phyloP scores from a whole-genome alignment of 2,888 invertebrate genomes.

The Phyto melanocephala region DNA sequence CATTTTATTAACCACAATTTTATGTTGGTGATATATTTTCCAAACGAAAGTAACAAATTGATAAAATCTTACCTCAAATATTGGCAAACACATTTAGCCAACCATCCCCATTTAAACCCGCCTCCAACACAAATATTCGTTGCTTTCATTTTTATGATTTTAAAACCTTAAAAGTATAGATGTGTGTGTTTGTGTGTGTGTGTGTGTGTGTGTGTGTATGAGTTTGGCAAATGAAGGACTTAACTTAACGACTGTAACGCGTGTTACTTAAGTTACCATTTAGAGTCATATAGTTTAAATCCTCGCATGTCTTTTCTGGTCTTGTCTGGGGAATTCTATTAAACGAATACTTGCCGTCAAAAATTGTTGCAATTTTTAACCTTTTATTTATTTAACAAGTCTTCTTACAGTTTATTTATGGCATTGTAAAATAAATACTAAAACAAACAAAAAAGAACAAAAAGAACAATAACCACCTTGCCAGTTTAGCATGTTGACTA shows the following conservation, averaged over 20 bases:
- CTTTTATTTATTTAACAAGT: constrained; percentile 21
- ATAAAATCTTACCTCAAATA: constrained; percentile 20
- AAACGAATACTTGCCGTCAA: constrained; percentile 27
- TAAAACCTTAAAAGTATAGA: neutral
- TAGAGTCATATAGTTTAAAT: neutral
- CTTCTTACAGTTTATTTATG: constrained; percentile 41
- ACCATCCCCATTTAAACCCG: neutral
- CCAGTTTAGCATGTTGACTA: neutral
- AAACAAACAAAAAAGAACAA: neutral
- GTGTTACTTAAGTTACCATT: constrained; percentile 46
- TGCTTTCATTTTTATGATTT: constrained; percentile 23
- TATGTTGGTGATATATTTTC: constrained; percentile 17
- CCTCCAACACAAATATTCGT: neutral
- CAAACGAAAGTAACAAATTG: constrained; percentile 15
- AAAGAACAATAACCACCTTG: neutral
- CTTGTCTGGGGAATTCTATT: constrained; percentile 25
- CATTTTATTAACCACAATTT: constrained; percentile 53
- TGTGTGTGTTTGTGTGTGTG: neutral
- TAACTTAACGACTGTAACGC: constrained; percentile 52
- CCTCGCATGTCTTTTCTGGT: neutral
- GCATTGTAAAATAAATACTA: constrained; percentile 44
- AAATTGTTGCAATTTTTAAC: constrained; percentile 41
- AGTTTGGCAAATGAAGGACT: constrained; percentile 19
- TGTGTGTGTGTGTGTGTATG: neutral
- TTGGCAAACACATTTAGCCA: too few relatives aligned